Evolutionary conservation across 2,113 vertebrate genomes (phyloP).

Genomic region (Bubo blakistoni): DNA sequence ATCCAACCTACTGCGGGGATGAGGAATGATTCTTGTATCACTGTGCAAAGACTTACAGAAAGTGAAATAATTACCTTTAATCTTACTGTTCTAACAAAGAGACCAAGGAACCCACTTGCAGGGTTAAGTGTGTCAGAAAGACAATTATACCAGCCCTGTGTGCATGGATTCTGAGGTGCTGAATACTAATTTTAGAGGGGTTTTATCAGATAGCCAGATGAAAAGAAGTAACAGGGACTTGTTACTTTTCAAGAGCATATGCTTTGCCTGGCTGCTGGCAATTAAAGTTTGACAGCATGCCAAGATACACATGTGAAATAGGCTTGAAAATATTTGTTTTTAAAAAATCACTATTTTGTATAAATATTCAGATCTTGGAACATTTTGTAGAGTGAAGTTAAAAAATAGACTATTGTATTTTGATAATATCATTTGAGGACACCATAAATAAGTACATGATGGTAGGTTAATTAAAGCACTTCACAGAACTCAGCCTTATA

Average conservation of each 20-base stretch:
- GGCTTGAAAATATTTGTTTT: not conserved
- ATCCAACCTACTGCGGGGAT: not conserved
- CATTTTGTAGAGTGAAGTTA: not conserved
- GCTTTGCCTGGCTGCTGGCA: not conserved
- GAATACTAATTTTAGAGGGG: conserved; percentile 56
- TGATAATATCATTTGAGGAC: not conserved
- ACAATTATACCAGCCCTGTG: not conserved
- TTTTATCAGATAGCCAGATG: conserved; percentile 47
- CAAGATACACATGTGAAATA: not conserved
- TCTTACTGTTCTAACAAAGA: conserved; percentile 21
- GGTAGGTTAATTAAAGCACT: conserved; percentile 31
- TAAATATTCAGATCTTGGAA: not conserved
- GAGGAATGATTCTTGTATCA: not conserved
- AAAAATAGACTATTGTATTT: not conserved
- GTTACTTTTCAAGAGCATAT: conserved; percentile 47
- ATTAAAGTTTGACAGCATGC: not conserved
- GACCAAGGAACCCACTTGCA: not conserved
- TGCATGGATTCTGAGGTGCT: not conserved
- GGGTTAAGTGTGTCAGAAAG: conserved; percentile 45
- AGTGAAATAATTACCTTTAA: conserved; percentile 38
- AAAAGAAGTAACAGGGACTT: conserved; percentile 51
- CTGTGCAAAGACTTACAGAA: not conserved
- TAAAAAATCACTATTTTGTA: not conserved
- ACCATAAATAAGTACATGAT: not conserved
- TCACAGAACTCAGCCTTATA: conserved; percentile 1